These are phyloP conservation scores for Melanerpes formicivorus DNA, from an alignment of 2,113 vertebrate species.

Conservation along the genomic window DNA sequence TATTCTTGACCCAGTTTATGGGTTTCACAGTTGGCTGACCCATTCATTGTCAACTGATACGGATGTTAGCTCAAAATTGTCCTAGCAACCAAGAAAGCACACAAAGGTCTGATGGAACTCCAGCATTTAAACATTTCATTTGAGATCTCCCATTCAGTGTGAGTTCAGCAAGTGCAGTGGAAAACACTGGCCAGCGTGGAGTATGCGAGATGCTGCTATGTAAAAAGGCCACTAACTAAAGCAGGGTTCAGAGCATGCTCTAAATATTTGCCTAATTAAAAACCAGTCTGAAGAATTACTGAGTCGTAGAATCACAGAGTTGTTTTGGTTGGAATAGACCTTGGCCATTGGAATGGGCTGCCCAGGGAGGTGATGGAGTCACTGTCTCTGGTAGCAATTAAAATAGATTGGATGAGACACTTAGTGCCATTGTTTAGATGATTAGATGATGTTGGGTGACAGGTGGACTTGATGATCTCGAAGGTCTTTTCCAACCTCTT, in stretches of 20 bases:
- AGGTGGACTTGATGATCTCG: no score
- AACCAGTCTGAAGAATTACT: neutral
- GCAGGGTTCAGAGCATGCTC: neutral
- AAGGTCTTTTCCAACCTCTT: no score
- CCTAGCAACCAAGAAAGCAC: constrained; percentile 64
- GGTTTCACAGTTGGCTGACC: constrained; percentile 65
- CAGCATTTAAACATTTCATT: neutral
- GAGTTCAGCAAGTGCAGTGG: neutral
- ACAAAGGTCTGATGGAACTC: constrained; percentile 38
- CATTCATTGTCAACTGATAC: constrained; percentile 13
- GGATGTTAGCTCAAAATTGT: constrained; percentile 29
- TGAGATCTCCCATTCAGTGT: neutral
- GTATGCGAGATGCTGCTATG: neutral
- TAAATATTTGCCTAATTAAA: neutral
- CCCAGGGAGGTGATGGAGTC: no score
- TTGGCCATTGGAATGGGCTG: no score
- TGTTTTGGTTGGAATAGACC: no score
- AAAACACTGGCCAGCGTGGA: neutral
- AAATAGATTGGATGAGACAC: no score
- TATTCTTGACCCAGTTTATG: constrained; percentile 48
- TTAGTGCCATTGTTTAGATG: no score
- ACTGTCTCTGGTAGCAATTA: no score
- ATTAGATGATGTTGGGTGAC: no score
- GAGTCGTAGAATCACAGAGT: no score
- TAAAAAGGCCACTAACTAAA: neutral